Conservation (phyloP, 1,140 invertebrate genomes). For the Calephelis nemesis region DNA sequence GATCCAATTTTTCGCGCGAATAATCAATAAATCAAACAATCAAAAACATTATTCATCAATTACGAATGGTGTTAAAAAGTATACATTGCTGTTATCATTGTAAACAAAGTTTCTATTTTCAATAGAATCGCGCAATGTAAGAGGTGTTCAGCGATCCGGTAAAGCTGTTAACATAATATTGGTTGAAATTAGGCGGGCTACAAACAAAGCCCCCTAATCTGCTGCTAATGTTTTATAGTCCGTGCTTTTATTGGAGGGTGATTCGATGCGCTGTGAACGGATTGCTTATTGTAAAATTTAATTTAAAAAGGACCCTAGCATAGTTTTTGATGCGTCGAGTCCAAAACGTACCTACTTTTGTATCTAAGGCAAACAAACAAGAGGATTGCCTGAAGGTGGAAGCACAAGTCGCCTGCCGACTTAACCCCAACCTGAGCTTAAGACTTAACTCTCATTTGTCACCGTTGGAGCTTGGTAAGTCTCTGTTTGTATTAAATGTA, state of each 20-base stretch:
- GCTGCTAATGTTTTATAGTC: constrained; percentile 53
- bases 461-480: too few relatives aligned
- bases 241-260: constrained; percentile 39
- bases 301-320: constrained; percentile 47
- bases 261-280: constrained; percentile 52
- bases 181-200: constrained; percentile 34
- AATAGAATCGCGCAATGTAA: constrained; percentile 23
- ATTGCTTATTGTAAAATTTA: constrained; percentile 55
- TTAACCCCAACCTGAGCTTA: too few relatives aligned
- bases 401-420: too few relatives aligned
- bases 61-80: constrained; percentile 12
- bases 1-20: constrained; percentile 14
- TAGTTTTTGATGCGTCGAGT: neutral
- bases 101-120: neutral
- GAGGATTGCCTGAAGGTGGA: too few relatives aligned
- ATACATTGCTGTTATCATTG: constrained; percentile 3
- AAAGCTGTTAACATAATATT: constrained; percentile 39
- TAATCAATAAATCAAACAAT: constrained; percentile 17
- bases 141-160: constrained; percentile 25
- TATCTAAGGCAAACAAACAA: too few relatives aligned
- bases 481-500: too few relatives aligned
- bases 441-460: too few relatives aligned
- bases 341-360: too few relatives aligned
- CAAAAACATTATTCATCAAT: constrained; percentile 12
- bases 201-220: constrained; percentile 50